Percentiles rank a stretch among this genome's conserved stretches.
Conservation (phyloP, 2,888 invertebrate species). For the Plagiodera versicolora region DNA sequence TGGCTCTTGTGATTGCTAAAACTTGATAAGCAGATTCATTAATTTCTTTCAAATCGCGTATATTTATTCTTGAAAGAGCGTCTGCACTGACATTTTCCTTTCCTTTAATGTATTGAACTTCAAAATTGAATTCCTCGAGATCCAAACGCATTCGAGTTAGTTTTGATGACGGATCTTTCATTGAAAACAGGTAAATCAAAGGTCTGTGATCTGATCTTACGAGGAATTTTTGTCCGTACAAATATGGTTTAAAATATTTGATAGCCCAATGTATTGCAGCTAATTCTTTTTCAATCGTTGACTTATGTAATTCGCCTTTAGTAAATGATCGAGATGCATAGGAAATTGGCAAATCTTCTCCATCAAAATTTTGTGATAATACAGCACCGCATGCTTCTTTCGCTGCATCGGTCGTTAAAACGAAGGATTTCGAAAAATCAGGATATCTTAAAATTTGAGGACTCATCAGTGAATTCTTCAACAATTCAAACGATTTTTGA, state of each 20-base stretch:
- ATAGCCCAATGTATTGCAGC: too few relatives aligned
- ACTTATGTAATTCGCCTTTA: background rate
- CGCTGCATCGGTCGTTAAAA: background rate
- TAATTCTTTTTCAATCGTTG: background rate
- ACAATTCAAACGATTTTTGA: background rate
- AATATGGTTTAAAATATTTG: background rate
- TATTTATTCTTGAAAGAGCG: constrained; percentile 16
- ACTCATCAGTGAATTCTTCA: background rate
- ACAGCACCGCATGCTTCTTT: background rate
- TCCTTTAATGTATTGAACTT: constrained; percentile 12
- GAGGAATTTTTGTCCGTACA: background rate
- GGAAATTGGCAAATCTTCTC: background rate
- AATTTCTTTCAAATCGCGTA: constrained; percentile 10
- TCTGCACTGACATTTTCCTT: constrained; percentile 11
- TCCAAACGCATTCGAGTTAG: constrained; percentile 25
- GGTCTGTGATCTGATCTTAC: constrained; percentile 20
- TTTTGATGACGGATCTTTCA: constrained; percentile 28
- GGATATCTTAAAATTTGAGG: constrained; percentile 3
- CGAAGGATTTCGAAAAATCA: constrained; percentile 1
- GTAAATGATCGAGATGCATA: background rate
- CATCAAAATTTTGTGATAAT: background rate
- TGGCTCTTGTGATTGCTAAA: constrained; percentile 17
- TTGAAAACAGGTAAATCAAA: constrained; percentile 25
- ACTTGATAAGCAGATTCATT: background rate
- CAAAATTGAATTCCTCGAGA: constrained; percentile 17